Base-by-base conservation (phyloP, 2,888 invertebrate genomes). In the Metopia argyrocephala region DNA sequence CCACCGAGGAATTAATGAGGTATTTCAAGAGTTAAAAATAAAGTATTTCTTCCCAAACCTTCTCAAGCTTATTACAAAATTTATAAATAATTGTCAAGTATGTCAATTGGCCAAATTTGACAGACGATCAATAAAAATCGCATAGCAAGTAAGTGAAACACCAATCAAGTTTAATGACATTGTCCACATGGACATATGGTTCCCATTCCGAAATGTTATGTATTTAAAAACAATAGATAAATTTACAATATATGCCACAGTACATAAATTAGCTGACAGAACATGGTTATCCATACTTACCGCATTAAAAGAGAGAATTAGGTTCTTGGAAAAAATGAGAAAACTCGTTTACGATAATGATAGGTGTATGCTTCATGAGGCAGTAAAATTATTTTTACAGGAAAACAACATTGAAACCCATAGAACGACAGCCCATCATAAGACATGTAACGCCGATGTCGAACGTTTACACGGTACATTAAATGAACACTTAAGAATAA, bases 201-300 rank as follows among this genome's bases (percentile, higher is more conserved):
- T 38, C 21, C 65, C 50, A 28, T 50, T 27, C 5, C 45, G 65
- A 48, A 59, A 59, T 48, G 61, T 48, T 15, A 64, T 73, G 73
- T 73, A 62, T 54, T 31, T 73, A 25, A 73, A 62, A 27, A 64
- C 56, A 2, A 73, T 73, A 62, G 62, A 73, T 45, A 73, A 62
- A 56, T 62, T 64, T 45, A 25, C 64, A 5, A 73, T 62, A 62
- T 73, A 61, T 45, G 71, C 71, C 2, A 73, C 71, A 50, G 31
- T 73, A 12, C 71, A 73, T 38, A 73, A 73, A 45, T 20, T 73
- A 38, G 18, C 25, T n/a, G 56, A 73, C 18, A 73, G 64, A 62
- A 73, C 50, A 20, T 73, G 61, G 71, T 46, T 71, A 6, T 46
- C 71, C n/a, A 56, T 56, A 20, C 50, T 65, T 21, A 54, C 46